These are phyloP conservation scores for Reticulitermes lucifugus DNA, from an alignment of 2,888 invertebrate species.

Conservation along the genomic window DNA sequence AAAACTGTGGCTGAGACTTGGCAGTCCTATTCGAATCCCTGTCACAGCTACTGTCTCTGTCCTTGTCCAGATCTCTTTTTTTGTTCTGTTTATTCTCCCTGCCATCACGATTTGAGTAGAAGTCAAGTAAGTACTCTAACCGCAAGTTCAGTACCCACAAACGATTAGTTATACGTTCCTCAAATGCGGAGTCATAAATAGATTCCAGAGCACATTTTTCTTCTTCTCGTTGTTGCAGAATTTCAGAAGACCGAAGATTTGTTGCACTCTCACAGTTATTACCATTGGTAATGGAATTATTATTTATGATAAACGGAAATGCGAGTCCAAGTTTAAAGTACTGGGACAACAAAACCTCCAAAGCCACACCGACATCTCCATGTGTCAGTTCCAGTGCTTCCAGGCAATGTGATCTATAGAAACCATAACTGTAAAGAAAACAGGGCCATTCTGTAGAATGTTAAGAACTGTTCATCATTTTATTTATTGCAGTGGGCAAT, in stretches of 20 bases:
- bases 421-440: slow-evolving; percentile 73
- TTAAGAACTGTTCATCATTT: too few relatives aligned
- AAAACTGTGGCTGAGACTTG: neutral
- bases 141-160: slow-evolving; percentile 79
- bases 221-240: slow-evolving; percentile 74
- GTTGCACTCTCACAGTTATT: slow-evolving; percentile 54
- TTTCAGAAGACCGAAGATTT: slow-evolving; percentile 61
- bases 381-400: slow-evolving; percentile 77
- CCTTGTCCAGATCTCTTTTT: slow-evolving; percentile 38
- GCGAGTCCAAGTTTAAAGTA: slow-evolving; percentile 65
- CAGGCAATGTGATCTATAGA: slow-evolving; percentile 77
- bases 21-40: neutral
- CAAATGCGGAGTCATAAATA: slow-evolving; percentile 79
- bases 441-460: neutral
- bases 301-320: slow-evolving; percentile 58
- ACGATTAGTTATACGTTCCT: slow-evolving; percentile 74
- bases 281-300: slow-evolving; percentile 62
- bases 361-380: slow-evolving; percentile 77
- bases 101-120: neutral
- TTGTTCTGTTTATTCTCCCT: slow-evolving; percentile 23
- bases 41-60: slow-evolving; percentile 21
- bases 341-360: slow-evolving; percentile 77
- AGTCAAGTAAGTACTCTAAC: slow-evolving; percentile 55
- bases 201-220: slow-evolving; percentile 82
- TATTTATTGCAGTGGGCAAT: too few relatives aligned